Evolutionary conservation across 2,113 vertebrate species (phyloP).

Genomic region (Elaphurus davidianus): DNA sequence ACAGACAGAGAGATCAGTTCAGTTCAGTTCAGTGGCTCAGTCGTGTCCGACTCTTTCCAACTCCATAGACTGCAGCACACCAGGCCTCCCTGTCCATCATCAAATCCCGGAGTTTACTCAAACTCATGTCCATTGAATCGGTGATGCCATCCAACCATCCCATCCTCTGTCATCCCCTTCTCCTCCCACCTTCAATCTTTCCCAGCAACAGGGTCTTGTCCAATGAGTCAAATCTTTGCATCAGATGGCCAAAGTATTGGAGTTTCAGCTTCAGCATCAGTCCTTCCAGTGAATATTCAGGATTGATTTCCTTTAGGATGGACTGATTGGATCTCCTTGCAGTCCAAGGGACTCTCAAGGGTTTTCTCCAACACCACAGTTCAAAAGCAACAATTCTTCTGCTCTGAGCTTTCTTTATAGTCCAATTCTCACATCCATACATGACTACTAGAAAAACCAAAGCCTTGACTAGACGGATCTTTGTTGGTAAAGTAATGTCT

Average conservation of each 20-base stretch:
- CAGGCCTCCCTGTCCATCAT: not conserved
- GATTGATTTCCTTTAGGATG: not conserved
- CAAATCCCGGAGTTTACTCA: not conserved
- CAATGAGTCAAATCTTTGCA: not conserved
- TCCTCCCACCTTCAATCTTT: not conserved
- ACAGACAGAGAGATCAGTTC: not conserved
- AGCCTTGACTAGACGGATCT: no score
- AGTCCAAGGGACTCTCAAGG: not conserved
- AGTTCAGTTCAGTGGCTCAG: not conserved
- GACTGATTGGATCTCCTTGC: not conserved
- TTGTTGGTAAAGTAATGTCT: no score
- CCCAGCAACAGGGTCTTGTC: not conserved
- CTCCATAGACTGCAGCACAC: not conserved
- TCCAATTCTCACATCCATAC: not conserved
- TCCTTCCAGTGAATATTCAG: not conserved
- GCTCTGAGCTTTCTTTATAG: not conserved
- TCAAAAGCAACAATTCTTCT: not conserved
- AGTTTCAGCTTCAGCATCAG: not conserved
- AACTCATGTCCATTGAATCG: not conserved
- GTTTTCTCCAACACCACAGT: not conserved
- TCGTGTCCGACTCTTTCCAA: rapidly evolving
- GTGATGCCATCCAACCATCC: not conserved
- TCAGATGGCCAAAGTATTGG: not conserved
- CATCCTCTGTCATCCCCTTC: not conserved
- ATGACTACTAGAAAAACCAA: not conserved